Evolutionary conservation across 2,888 invertebrate genomes (phyloP).

Genomic region (Elmis aenea): DNA sequence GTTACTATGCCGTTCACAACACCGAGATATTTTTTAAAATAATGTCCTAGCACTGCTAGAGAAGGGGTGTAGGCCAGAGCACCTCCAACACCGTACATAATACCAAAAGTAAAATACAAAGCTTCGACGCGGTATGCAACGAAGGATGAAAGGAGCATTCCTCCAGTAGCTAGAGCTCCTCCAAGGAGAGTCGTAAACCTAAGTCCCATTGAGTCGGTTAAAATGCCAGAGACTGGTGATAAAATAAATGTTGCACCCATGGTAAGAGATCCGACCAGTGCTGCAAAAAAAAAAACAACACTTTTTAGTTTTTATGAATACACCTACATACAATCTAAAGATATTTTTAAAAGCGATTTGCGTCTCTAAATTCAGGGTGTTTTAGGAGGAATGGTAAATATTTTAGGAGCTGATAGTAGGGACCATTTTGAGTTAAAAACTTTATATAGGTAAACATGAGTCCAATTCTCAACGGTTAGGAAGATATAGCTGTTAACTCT

Average conservation of each 20-base stretch:
- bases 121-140: constrained; percentile 62
- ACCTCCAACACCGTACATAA: constrained; percentile 84
- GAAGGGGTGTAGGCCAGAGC: constrained; percentile 90
- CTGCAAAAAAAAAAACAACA: constrained; percentile 55
- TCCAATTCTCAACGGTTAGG: too few relatives aligned
- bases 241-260: constrained; percentile 86
- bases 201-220: constrained; percentile 83
- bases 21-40: constrained; percentile 81
- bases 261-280: constrained; percentile 80
- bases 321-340: neutral
- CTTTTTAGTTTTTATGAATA: too few relatives aligned
- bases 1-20: constrained; percentile 87
- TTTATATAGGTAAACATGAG: too few relatives aligned
- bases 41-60: constrained; percentile 86
- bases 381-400: too few relatives aligned
- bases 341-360: too few relatives aligned
- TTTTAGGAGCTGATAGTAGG: too few relatives aligned
- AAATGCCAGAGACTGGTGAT: constrained; percentile 80
- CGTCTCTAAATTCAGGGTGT: too few relatives aligned
- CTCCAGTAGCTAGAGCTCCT: constrained; percentile 69
- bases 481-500: too few relatives aligned
- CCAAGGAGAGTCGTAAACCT: constrained; percentile 78
- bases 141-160: constrained; percentile 78
- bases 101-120: constrained; percentile 81
- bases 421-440: too few relatives aligned